phyloP scores from a whole-genome alignment of 2,797 vertebrate species.

The Darevskia mixta region DNA sequence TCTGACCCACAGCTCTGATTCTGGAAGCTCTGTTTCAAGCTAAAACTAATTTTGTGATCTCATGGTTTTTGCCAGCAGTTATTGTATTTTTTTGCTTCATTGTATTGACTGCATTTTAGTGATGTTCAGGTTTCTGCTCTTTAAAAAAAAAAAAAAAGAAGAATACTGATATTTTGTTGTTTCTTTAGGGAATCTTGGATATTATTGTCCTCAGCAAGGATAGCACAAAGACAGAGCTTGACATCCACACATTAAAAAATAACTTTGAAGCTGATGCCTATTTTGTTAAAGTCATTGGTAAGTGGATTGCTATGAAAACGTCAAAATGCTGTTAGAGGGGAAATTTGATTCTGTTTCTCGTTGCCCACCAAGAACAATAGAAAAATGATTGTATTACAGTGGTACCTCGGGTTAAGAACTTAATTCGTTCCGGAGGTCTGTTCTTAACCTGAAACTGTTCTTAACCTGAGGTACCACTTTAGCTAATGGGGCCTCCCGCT shows the following conservation, averaged over 20 bases:
- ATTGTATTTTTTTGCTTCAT: not conserved
- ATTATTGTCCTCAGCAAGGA: conserved; percentile 90
- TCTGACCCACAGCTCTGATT: not conserved
- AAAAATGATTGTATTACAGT: not conserved
- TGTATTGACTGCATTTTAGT: not conserved
- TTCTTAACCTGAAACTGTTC: too few species aligned
- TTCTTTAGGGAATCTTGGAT: conserved; percentile 93
- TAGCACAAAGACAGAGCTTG: conserved; percentile 79
- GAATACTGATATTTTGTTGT: conserved; percentile 47
- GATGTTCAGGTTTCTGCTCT: not conserved
- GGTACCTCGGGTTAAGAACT: too few species aligned
- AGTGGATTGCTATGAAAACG: conserved; percentile 74
- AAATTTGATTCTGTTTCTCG: conserved; percentile 10
- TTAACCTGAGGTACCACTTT: too few species aligned
- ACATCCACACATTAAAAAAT: conserved; percentile 93
- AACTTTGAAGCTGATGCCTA: conserved; percentile 98
- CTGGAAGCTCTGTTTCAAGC: not conserved
- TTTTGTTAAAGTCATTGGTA: conserved; percentile 99
- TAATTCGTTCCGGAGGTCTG: too few species aligned
- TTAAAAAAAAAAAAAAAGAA: not conserved
- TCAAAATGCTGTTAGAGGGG: not conserved
- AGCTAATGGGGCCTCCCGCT: too few species aligned
- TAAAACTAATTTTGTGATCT: not conserved
- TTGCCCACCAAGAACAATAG: not conserved
- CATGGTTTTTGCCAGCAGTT: not conserved